Evolutionary conservation across 2,888 invertebrate species (phyloP).

Genomic region (Drosophila kuntzei): DNA sequence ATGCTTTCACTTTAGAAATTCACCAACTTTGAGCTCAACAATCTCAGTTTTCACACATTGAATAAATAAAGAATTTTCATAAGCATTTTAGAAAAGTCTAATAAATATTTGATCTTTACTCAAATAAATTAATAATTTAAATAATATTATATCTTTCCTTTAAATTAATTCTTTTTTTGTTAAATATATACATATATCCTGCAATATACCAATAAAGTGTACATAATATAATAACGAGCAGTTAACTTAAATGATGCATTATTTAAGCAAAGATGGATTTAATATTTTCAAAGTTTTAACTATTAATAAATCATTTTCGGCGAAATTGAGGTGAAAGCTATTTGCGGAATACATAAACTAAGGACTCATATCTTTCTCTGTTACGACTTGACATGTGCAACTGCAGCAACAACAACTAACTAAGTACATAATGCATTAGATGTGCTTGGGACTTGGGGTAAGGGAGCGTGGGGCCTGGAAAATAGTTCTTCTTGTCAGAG

Average conservation of each 20-base stretch:
- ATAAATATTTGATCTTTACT: background rate
- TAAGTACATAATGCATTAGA: conserved; percentile 36
- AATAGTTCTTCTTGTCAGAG: conserved; percentile 67
- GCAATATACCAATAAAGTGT: no score
- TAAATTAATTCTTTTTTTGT: no score
- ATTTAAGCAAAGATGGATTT: no score
- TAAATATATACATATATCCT: no score
- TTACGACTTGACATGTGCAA: conserved; percentile 54
- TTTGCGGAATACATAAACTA: conserved; percentile 16
- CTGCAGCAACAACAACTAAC: conserved; percentile 36
- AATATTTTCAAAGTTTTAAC: no score
- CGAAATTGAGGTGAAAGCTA: conserved; percentile 3
- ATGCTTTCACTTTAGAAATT: no score
- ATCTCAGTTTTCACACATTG: background rate
- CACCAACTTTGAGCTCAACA: no score
- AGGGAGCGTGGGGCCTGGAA: background rate
- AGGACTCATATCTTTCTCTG: conserved; percentile 15
- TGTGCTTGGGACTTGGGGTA: conserved; percentile 8
- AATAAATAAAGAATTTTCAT: background rate
- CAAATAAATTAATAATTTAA: no score
- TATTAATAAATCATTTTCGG: background rate
- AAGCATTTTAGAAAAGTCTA: background rate
- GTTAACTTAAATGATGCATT: no score
- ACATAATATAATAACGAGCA: no score
- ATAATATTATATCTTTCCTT: no score